phyloP scores from a whole-genome alignment of 2,888 invertebrate species.

The Amblyteles armatorius region DNA sequence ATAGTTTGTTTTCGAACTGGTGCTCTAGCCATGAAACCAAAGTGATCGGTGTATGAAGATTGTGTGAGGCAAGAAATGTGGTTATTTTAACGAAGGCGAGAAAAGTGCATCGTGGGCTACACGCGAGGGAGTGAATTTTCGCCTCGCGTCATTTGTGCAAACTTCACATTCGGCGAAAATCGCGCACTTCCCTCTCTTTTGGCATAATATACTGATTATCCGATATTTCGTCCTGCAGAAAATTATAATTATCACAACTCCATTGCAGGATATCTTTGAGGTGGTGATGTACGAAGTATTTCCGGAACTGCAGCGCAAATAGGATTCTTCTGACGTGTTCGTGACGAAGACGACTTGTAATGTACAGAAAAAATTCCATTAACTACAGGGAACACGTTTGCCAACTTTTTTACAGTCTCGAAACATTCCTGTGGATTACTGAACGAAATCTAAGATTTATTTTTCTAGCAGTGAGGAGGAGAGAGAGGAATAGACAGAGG shows the following conservation, averaged over 20 bases:
- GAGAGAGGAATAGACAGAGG: background rate
- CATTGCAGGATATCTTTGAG: constrained; percentile 86
- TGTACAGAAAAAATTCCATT: constrained; percentile 35
- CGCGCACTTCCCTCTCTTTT: too few species aligned
- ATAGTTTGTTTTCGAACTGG: too few species aligned
- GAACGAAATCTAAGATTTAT: constrained; percentile 51
- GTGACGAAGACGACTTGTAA: background rate
- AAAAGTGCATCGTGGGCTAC: too few species aligned
- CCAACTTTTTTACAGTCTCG: constrained; percentile 58
- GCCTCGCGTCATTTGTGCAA: too few species aligned
- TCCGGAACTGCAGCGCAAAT: constrained; percentile 84
- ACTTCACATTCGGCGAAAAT: too few species aligned
- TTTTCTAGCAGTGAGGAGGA: constrained; percentile 52
- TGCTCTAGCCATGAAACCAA: too few species aligned
- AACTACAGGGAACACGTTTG: constrained; percentile 63
- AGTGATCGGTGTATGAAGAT: too few species aligned
- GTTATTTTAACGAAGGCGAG: too few species aligned
- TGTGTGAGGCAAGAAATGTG: too few species aligned
- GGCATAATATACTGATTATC: too few species aligned
- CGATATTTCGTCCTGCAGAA: background rate
- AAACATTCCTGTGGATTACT: constrained; percentile 47
- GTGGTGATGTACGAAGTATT: constrained; percentile 86
- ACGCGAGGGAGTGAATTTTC: too few species aligned
- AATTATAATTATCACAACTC: constrained; percentile 8
- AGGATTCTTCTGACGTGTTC: constrained; percentile 37